These are phyloP conservation scores for Ryuthela nishihirai DNA, from an alignment of 2,888 invertebrate species.

Conservation along the genomic window DNA sequence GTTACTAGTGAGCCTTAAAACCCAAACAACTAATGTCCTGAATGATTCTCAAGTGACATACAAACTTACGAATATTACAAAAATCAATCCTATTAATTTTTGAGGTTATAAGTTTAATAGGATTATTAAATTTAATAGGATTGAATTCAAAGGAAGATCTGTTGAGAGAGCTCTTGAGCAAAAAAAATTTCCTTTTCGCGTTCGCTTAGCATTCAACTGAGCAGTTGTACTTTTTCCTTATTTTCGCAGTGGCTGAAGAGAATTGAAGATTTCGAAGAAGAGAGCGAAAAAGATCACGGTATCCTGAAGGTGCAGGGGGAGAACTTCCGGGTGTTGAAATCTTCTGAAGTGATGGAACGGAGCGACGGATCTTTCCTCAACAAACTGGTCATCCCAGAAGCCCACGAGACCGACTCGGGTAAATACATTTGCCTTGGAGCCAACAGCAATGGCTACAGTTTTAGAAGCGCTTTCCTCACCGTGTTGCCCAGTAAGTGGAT, in stretches of 20 bases:
- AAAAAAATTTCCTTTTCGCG: not conserved
- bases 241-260: slow-evolving; percentile 53
- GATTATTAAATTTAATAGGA: too few relatives aligned
- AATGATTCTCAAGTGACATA: too few relatives aligned
- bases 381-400: slow-evolving; percentile 52
- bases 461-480: slow-evolving; percentile 51
- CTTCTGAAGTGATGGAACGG: slow-evolving; percentile 46
- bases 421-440: slow-evolving; percentile 56
- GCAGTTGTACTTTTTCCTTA: slow-evolving; percentile 1
- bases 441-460: slow-evolving; percentile 53
- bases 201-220: not conserved
- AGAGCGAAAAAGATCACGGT: slow-evolving; percentile 47
- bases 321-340: slow-evolving; percentile 52
- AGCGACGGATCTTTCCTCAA: slow-evolving; percentile 52
- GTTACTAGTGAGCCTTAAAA: too few relatives aligned
- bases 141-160: too few relatives aligned
- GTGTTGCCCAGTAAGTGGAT: slow-evolving; percentile 45
- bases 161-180: too few relatives aligned
- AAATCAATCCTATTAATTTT: too few relatives aligned
- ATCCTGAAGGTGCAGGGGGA: slow-evolving; percentile 51
- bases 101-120: too few relatives aligned
- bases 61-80: too few relatives aligned
- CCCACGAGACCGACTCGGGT: slow-evolving; percentile 50
- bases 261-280: slow-evolving; percentile 46
- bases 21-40: too few relatives aligned